Conservation (phyloP, 2,888 invertebrate species). For the Ormyrus labotus region DNA sequence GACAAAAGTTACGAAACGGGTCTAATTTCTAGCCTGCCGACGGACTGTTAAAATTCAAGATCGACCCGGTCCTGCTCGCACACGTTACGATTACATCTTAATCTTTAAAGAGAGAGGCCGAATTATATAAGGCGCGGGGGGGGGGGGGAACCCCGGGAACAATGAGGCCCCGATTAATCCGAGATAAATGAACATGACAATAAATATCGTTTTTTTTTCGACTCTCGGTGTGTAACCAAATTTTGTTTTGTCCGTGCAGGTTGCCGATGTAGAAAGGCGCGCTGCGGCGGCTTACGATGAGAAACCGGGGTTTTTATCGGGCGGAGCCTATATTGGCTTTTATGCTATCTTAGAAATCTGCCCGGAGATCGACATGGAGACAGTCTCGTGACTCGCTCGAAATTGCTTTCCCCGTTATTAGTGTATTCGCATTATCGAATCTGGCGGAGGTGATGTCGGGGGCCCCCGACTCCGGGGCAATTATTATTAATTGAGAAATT, state of each 20-base stretch:
- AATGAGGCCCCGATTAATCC: constrained; percentile 53
- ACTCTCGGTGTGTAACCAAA: constrained; percentile 26
- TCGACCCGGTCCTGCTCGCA: constrained; percentile 28
- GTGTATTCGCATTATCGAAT: too few relatives aligned
- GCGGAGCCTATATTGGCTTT: neutral
- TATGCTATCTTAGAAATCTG: neutral
- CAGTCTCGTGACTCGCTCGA: neutral
- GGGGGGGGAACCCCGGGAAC: constrained; percentile 18
- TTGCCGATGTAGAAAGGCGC: neutral
- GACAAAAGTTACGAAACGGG: constrained; percentile 61
- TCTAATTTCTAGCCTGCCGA: constrained; percentile 59
- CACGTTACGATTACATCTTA: constrained; percentile 48
- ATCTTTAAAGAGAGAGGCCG: constrained; percentile 21
- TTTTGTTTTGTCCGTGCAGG: constrained; percentile 30
- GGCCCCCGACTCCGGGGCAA: too few relatives aligned
- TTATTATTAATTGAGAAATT: too few relatives aligned
- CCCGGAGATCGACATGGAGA: neutral
- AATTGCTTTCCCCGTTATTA: too few relatives aligned
- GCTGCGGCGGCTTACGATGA: neutral
- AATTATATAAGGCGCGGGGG: constrained; percentile 40
- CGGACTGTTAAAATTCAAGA: constrained; percentile 11
- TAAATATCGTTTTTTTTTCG: constrained; percentile 18
- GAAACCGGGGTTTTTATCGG: constrained; percentile 30
- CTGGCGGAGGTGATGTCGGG: too few relatives aligned
- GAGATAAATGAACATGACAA: constrained; percentile 47